Percentiles rank a stretch among this genome's conserved stretches.
Evolutionary conservation across 2,113 vertebrate species (phyloP).

Genomic region (Ailurus styani): DNA sequence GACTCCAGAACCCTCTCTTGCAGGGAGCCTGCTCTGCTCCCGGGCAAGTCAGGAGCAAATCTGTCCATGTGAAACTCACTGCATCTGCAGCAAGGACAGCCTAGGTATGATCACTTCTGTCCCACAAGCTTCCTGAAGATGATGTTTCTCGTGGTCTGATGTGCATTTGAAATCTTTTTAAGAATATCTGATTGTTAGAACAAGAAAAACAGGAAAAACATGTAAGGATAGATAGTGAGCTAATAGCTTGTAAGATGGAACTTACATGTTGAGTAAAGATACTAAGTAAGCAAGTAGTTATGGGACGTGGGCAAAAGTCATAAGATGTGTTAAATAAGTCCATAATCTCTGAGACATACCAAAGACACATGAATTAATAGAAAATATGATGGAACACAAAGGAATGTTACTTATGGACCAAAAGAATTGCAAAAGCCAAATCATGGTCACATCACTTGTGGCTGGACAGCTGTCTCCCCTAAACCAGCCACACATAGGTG

Average conservation of each 20-base stretch:
- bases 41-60: neutral
- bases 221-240: neutral
- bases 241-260: neutral
- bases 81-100: neutral
- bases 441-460: neutral
- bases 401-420: neutral
- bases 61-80: neutral
- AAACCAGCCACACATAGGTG: neutral
- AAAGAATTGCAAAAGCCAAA: neutral
- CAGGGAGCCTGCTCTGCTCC: neutral
- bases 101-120: neutral
- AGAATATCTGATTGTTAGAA: neutral
- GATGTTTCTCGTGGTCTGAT: neutral
- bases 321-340: neutral
- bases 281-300: neutral
- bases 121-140: neutral
- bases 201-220: neutral
- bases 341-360: neutral
- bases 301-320: neutral
- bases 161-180: neutral
- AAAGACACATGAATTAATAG: neutral
- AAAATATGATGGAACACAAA: neutral
- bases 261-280: neutral
- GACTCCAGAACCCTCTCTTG: neutral
- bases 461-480: neutral